These are phyloP conservation scores for Xiphydria camelus DNA, from an alignment of 2,888 invertebrate genomes.

Conservation along the genomic window DNA sequence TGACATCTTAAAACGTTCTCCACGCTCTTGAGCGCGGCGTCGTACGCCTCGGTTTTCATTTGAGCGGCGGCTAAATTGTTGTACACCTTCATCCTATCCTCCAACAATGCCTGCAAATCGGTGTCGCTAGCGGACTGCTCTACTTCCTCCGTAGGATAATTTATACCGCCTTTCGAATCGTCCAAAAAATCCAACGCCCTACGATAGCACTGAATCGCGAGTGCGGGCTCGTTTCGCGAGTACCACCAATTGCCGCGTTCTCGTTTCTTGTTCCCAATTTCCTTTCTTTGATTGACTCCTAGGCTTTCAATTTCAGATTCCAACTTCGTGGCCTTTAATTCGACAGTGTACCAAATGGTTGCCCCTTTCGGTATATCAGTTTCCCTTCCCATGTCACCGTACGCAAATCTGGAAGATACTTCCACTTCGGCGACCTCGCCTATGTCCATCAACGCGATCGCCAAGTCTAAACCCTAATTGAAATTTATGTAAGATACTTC, in stretches of 20 bases:
- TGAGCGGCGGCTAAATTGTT: slow-evolving; percentile 94
- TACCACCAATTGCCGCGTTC: slow-evolving; percentile 93
- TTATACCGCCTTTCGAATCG: slow-evolving; percentile 70
- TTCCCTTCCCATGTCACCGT: slow-evolving; percentile 73
- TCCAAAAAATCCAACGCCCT: slow-evolving; percentile 82
- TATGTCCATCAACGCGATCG: slow-evolving; percentile 81
- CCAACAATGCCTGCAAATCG: slow-evolving; percentile 70
- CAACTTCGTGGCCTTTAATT: slow-evolving; percentile 69
- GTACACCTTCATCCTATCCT: slow-evolving; percentile 81
- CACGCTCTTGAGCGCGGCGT: slow-evolving; percentile 82
- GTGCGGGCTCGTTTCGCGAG: slow-evolving; percentile 75
- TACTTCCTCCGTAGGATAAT: slow-evolving; percentile 61
- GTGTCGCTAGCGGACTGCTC: slow-evolving; percentile 60
- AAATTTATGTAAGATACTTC: no score
- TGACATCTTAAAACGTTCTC: slow-evolving; percentile 82
- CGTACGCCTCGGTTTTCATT: slow-evolving; percentile 83
- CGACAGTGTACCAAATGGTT: slow-evolving; percentile 71
- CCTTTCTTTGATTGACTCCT: slow-evolving; percentile 68
- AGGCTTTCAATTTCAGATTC: slow-evolving; percentile 73
- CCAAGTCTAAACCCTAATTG: slow-evolving; percentile 80
- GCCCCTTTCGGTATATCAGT: slow-evolving; percentile 71
- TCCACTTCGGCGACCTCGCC: slow-evolving; percentile 77
- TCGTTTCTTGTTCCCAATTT: slow-evolving; percentile 79
- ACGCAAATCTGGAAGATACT: slow-evolving; percentile 80
- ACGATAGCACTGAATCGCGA: slow-evolving; percentile 85